phyloP scores from a whole-genome alignment of 2,797 vertebrate species.

The Eulemur mongoz region DNA sequence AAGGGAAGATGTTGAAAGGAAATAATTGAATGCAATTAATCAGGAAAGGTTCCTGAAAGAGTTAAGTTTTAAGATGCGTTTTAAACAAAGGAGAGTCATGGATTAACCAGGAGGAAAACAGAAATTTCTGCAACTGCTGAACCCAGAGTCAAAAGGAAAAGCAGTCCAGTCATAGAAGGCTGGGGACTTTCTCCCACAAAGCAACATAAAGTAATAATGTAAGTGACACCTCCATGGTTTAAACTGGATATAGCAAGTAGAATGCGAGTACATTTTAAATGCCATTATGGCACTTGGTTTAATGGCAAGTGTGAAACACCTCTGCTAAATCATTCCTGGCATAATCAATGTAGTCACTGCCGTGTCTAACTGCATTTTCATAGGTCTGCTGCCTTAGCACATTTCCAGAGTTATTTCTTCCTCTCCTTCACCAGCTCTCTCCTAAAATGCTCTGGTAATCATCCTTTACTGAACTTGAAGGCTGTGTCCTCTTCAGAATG shows the following conservation, averaged over 20 bases:
- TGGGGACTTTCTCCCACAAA: not conserved
- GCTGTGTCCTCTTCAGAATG: conserved; percentile 59
- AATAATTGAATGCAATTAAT: conserved; percentile 1
- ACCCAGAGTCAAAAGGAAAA: not conserved
- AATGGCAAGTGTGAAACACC: conserved; percentile 63
- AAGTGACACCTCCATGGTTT: conserved; percentile 42
- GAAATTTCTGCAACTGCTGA: not conserved
- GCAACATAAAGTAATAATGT: not conserved
- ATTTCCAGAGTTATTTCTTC: conserved; percentile 71
- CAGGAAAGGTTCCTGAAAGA: conserved; percentile 26
- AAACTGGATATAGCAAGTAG: conserved; percentile 6
- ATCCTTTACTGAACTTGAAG: conserved; percentile 69
- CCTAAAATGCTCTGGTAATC: conserved; percentile 76
- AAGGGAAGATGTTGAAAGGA: not conserved
- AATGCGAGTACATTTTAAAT: conserved; percentile 54
- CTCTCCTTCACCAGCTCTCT: conserved; percentile 68
- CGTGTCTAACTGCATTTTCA: conserved; percentile 73
- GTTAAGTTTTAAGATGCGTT: not conserved
- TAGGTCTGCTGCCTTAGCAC: conserved; percentile 77
- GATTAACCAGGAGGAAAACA: not conserved
- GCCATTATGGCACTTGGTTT: conserved; percentile 65
- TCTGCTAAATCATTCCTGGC: conserved; percentile 78
- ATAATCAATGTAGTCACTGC: conserved; percentile 77
- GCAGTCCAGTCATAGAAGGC: not conserved
- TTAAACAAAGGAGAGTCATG: not conserved